Base-by-base conservation (phyloP, 2,797 vertebrate species). In the Melanotaenia pygmaea region DNA sequence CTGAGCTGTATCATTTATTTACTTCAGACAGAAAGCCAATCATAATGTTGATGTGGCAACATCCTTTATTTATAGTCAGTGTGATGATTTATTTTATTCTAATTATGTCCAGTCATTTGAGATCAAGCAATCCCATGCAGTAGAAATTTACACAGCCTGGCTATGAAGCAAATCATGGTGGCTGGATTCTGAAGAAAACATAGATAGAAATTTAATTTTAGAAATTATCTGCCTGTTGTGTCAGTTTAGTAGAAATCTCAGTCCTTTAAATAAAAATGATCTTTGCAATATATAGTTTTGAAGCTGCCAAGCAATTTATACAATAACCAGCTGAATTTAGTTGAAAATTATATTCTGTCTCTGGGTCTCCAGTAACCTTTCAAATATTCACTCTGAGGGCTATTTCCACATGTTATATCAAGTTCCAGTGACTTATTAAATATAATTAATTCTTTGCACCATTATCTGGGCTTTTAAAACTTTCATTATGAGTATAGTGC, bases 1-100 rank as follows among this genome's bases (percentile, higher is more conserved):
- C 88, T 86, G 83, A 81, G 80, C 59, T 72, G 59, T 76, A 50
- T 69, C 70, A 72, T 87, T 75, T 74, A 72, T 85, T 70, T 61
- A 74, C 63, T 72, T 85, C 74, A 80, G 45, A 62, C 47, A 64
- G 67, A 75, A 18, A 57, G 28, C 16, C 14, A 35, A 45, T 64
- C 43, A 64, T 32, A 64, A 72, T 67, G 67, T 38, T 73, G 67
- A 79, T 80, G 56, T 54, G 74, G 59, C 74, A 77, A 72, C 70
- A 70, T 38, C 53, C 67, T 71, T 64, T 64, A 67, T 58, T 47
- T 8, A 57, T 30, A 54, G 4, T 3, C 50, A 67, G 22, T 73
- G 59, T 64, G 70, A 86, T 72, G 67, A 72, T 65, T 84, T 59
- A 82, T 77, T 57, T 38, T 30, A 8, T 85, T 79, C 57, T 30